Base-by-base conservation (phyloP, 2,113 vertebrate species). In the Muntiacus muntjak region DNA sequence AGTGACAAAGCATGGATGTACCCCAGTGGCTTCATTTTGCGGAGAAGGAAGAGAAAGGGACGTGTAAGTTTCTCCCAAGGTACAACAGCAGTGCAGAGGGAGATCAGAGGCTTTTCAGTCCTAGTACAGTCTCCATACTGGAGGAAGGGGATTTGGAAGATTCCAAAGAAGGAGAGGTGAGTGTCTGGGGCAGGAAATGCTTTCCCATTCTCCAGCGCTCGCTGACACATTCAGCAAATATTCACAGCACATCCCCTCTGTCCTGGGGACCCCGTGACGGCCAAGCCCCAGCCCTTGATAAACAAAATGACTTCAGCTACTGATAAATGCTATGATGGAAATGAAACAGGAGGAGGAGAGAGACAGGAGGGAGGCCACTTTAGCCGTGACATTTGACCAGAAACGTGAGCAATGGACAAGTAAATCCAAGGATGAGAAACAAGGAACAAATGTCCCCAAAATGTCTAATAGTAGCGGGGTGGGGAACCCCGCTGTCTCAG, bases 211-310 rank as follows among this genome's bases (percentile, higher is more conserved):
- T 57, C 52, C 13, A 86, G 7, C 4, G 3, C 47, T 57, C 0
- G 0, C 21, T 54, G 26, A 26, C 2, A 2, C 1, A 1, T 43
- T 28, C 79, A n/a, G 26, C 5, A 1, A 40, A 45, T 30, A 14
- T 21, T 45, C 26, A 3, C 14, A 0, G 0, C 6, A 23, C 17
- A 36, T 47, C 23, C 67, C 71, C n/a, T 86, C 58, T 30, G 26
- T 67, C 67, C 21, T 25, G 7, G 11, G 6, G 28, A 79, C 57
- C 40, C 55, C 1, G 6, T 9, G 60, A 62, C 19, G 33, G 89
- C 54, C 1, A 0, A 86, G 25, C 21, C 19, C 67, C 47, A 7
- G 64, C 23, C 10, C 40, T 1, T 33, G 9, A 58, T 25, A 21
- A 78, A 33, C 40, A 17, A 67, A 62, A 45, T 36, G 55, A 76